Evolutionary conservation across 2,888 invertebrate species (phyloP).

Genomic region (Standfussiana lucernea): DNA sequence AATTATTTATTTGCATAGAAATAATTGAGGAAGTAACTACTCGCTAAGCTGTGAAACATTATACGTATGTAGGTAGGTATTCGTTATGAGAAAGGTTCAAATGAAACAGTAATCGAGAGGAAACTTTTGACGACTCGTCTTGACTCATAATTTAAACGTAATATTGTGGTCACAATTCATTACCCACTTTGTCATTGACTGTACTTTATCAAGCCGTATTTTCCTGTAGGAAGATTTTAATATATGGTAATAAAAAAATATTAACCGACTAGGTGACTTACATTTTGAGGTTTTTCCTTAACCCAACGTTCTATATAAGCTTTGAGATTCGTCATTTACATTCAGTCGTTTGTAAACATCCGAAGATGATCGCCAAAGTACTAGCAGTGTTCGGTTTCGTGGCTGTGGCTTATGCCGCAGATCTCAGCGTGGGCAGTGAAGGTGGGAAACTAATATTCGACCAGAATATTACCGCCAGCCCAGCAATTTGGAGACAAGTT

Average conservation of each 20-base stretch:
- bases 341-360: constrained; percentile 72
- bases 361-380: constrained; percentile 74
- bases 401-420: constrained; percentile 74
- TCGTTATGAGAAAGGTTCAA: not conserved
- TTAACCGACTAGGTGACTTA: constrained; percentile 75
- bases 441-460: constrained; percentile 80
- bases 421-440: constrained; percentile 75
- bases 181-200: constrained; percentile 66
- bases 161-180: constrained; percentile 46
- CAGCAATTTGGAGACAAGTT: constrained; percentile 81
- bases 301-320: constrained; percentile 78
- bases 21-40: not conserved
- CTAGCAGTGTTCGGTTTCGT: constrained; percentile 71
- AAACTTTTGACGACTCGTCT: constrained; percentile 11
- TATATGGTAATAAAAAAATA: constrained; percentile 78
- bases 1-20: constrained; percentile 13
- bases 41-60: not conserved
- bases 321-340: constrained; percentile 49
- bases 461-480: constrained; percentile 79
- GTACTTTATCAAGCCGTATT: constrained; percentile 71
- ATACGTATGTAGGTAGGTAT: not conserved
- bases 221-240: constrained; percentile 85
- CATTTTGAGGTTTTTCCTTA: constrained; percentile 81
- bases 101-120: not conserved
- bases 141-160: constrained; percentile 57